Base-by-base conservation (phyloP, 2,888 invertebrate species). In the Lycia hirtaria region DNA sequence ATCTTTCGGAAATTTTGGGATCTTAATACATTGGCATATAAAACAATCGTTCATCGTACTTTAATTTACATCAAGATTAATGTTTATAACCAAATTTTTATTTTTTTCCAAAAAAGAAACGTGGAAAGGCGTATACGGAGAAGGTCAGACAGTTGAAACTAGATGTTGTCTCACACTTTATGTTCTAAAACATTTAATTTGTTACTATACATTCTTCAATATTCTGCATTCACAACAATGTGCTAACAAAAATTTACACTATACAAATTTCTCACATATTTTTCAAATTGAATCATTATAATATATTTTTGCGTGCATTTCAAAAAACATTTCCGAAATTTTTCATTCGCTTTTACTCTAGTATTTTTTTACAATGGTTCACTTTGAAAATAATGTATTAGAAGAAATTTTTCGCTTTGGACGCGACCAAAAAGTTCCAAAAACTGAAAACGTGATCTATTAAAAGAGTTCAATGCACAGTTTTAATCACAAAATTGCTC, bases 51-150 rank as follows among this genome's bases (percentile, higher is more conserved):
- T 41, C 10, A 10, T 26, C 0, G 17, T 10, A 10, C 2, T 14
- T 14, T 24, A 1, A 24, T 10, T 10, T 12, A 1, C 22, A n/a
- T 38, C n/a, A n/a, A n/a, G n/a, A 38, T 1, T 24, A 20, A 4
- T n/a, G 12, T 50, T 58, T 62, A 12, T 65, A 67, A 65, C 56
- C 12, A 53, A 56, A 59, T 55, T 85, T 83, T 85, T 81, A 82
- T 87, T 89, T 92, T 87, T 90, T 92, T 88, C 89, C 91, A 90
- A 88, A 92, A 90, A 93, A 94, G 93, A 93, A 93, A 93, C 94
- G 94, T 86, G 94, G 94, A 88, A 96, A 96, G 93, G 94, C 95
- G 88, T 96, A 95, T 92, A 94, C 94, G 83, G 93, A 95, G 94
- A 95, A 96, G 96, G 96, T 96, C 94, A 95, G 95, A 85, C 77